Conservation (phyloP, 1,140 invertebrate species). For the Temnothorax longispinosus region DNA sequence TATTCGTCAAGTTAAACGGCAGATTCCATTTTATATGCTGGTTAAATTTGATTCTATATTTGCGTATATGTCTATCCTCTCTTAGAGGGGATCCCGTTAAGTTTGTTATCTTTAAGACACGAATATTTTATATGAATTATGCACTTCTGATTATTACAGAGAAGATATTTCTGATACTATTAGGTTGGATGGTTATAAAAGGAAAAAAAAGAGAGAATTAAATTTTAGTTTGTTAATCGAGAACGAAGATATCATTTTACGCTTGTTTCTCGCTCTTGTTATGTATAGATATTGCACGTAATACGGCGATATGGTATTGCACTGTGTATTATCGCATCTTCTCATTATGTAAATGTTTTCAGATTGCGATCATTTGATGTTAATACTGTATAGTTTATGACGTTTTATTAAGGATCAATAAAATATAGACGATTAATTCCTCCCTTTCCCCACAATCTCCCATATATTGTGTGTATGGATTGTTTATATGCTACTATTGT, state of each 20-base stretch:
- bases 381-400: constrained; percentile 84
- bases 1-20: neutral
- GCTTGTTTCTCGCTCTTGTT: constrained; percentile 74
- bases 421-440: constrained; percentile 79
- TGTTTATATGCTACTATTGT: constrained; percentile 82
- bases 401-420: constrained; percentile 77
- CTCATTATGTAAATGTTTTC: constrained; percentile 77
- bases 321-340: constrained; percentile 76
- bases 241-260: constrained; percentile 66
- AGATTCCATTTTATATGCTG: constrained; percentile 13
- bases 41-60: constrained; percentile 21
- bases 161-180: constrained; percentile 15
- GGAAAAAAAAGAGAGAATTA: neutral
- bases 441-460: constrained; percentile 50
- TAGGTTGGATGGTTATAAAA: constrained; percentile 1
- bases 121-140: constrained; percentile 21
- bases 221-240: constrained; percentile 53
- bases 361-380: constrained; percentile 81
- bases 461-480: constrained; percentile 74
- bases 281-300: constrained; percentile 82
- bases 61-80: constrained; percentile 10
- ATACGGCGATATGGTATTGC: constrained; percentile 75
- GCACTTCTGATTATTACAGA: constrained; percentile 15
- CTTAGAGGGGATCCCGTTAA: neutral
- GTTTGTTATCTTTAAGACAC: constrained; percentile 43